Base-by-base conservation (phyloP, 2,113 vertebrate genomes). In the Lophotis ruficrista region DNA sequence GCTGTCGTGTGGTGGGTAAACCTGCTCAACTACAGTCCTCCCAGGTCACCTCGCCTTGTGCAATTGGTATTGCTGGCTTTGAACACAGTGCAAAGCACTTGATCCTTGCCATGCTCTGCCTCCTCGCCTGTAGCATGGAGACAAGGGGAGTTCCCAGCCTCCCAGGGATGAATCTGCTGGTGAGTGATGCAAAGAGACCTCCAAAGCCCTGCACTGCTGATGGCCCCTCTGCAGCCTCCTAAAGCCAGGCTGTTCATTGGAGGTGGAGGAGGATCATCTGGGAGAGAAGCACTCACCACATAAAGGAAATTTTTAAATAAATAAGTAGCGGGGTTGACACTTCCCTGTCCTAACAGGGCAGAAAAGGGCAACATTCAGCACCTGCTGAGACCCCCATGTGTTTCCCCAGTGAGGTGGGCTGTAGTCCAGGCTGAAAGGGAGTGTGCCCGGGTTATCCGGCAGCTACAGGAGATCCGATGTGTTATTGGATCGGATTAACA, bases 361-460 rank as follows among this genome's bases (percentile, higher is more conserved):
- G 8, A 54, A 31, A 65, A 58, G 9, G n/a, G 41, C 3, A 3
- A 0, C 28, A 13, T 33, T 23, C 51, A 8, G 57, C 12, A 12
- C 18, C 76, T 0, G 1, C 23, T 78, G 50, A 54, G 53, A 14
- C 8, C 4, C 2, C 22, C 37, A 37, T 0, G 0, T 43, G 48
- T 24, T 68, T 75, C n/a, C 30, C 43, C 73, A 24, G 31, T 0
- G 4, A 16, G 1, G 5, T 38, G 75, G 53, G 53, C 53, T 80
- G 50, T 20, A 38, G 19, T 79, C 53, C 54, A 76, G 85, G 22
- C 20, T 41, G n/a, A 7, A 25, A 38, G 9, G 4, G 64, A 37
- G 17, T 0, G 5, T 38, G 20, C 33, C 0, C 5, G 77, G 53
- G 37, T 21, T 71, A 56, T 30, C 78, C 33, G 5, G 47, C 54